These are phyloP conservation scores for Melinaea menophilus DNA, from an alignment of 2,888 invertebrate species.

Conservation along the genomic window DNA sequence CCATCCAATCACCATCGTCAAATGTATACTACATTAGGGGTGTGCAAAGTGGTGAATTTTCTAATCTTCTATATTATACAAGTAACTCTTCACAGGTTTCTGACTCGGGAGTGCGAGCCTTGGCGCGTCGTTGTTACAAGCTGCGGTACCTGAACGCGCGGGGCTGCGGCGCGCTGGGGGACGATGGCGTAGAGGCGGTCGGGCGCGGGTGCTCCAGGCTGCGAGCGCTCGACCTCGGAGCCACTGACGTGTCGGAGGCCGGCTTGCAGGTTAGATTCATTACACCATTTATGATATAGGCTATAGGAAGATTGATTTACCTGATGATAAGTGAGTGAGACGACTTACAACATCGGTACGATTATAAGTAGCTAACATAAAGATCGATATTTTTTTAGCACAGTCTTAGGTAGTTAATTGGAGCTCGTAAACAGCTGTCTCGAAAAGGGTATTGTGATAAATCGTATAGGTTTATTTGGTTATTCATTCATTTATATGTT, in stretches of 20 bases:
- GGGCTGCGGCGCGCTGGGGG: slow-evolving; percentile 96
- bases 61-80: too few relatives aligned
- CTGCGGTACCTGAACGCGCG: slow-evolving; percentile 93
- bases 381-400: too few relatives aligned
- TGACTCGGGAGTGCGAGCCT: slow-evolving; percentile 91
- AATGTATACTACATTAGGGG: too few relatives aligned
- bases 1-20: too few relatives aligned
- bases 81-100: slow-evolving; percentile 76
- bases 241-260: slow-evolving; percentile 95
- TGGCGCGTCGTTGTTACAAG: slow-evolving; percentile 92
- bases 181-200: slow-evolving; percentile 91
- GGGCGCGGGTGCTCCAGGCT: slow-evolving; percentile 91
- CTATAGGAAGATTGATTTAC: too few relatives aligned
- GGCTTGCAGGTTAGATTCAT: slow-evolving; percentile 81
- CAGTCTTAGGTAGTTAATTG: too few relatives aligned
- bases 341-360: too few relatives aligned
- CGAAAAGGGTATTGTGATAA: slow-evolving; percentile 36
- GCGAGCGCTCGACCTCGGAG: slow-evolving; percentile 92
- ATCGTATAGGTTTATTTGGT: not conserved
- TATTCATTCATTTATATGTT: slow-evolving; percentile 29
- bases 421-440: not conserved
- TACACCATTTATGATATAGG: too few relatives aligned
- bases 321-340: too few relatives aligned
- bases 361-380: too few relatives aligned
- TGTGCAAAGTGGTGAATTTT: too few relatives aligned